Percentiles rank a stretch among this genome's conserved stretches.
Evolutionary conservation across 2,888 invertebrate genomes (phyloP).

Genomic region (Ceratothoa steindachneri): DNA sequence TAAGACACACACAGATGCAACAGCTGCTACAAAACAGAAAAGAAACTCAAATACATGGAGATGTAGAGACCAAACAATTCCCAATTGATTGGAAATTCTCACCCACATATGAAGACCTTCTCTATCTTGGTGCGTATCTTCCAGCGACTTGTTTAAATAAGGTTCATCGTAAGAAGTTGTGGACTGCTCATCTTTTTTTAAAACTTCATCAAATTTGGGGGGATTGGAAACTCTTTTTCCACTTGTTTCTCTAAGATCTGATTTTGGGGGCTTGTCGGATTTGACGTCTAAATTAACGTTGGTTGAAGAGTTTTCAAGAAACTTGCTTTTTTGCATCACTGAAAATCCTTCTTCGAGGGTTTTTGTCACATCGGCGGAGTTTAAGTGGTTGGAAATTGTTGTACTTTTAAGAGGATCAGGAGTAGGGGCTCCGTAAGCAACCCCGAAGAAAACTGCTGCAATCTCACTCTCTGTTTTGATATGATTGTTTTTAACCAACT

Average conservation of each 20-base stretch:
- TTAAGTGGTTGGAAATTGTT: too few relatives aligned
- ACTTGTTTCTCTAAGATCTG: too few relatives aligned
- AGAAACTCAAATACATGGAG: neutral
- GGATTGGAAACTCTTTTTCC: too few relatives aligned
- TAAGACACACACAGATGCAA: neutral
- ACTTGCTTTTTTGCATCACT: too few relatives aligned
- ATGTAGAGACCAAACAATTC: neutral
- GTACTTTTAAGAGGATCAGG: neutral
- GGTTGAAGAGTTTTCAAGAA: too few relatives aligned
- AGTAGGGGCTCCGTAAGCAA: constrained; percentile 43
- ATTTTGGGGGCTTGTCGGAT: too few relatives aligned
- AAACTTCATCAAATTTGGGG: too few relatives aligned
- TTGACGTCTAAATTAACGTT: too few relatives aligned
- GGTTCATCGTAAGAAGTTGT: neutral
- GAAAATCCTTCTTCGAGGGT: too few relatives aligned
- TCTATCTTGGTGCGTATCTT: neutral
- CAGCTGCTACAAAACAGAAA: constrained; percentile 5
- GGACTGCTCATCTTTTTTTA: neutral
- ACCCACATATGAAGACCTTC: neutral
- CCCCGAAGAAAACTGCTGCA: constrained; percentile 40
- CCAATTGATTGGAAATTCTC: neutral
- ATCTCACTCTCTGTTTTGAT: constrained; percentile 33
- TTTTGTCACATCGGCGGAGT: too few relatives aligned
- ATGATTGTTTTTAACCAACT: constrained; percentile 15
- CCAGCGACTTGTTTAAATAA: neutral